Conservation (phyloP, 2,888 invertebrate genomes). For the Lasioglossum vierecki region DNA sequence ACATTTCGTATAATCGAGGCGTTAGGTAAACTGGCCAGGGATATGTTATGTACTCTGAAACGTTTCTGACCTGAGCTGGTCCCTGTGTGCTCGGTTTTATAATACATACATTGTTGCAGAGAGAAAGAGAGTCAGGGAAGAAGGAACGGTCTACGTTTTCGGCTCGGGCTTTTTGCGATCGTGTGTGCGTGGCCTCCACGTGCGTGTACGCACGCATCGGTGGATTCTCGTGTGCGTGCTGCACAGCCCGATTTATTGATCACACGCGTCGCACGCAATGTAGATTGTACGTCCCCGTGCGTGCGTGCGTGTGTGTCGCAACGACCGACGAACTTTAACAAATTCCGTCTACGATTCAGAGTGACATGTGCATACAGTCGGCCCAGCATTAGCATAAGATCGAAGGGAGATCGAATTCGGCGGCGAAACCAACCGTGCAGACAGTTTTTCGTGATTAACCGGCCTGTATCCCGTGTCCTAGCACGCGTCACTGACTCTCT, state of each 20-base stretch:
- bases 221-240: constrained; percentile 61
- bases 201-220: constrained; percentile 19
- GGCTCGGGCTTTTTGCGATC: constrained; percentile 18
- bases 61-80: constrained; percentile 33
- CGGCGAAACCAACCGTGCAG: background rate
- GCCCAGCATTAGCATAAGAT: constrained; percentile 46
- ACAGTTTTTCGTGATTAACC: background rate
- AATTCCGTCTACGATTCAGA: constrained; percentile 54
- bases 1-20: background rate
- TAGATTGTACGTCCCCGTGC: constrained; percentile 54
- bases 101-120: constrained; percentile 35
- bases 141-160: constrained; percentile 51
- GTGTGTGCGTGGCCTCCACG: constrained; percentile 35
- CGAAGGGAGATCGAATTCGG: constrained; percentile 29
- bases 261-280: constrained; percentile 79
- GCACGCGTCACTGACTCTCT: background rate
- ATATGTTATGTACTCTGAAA: constrained; percentile 28
- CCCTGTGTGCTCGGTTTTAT: constrained; percentile 13
- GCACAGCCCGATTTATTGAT: constrained; percentile 82
- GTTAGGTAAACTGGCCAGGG: background rate
- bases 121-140: background rate
- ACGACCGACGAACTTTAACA: constrained; percentile 53
- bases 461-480: background rate
- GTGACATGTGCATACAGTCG: constrained; percentile 48
- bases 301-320: constrained; percentile 58